These are phyloP conservation scores for Diplazon laetatorius DNA, from an alignment of 2,888 invertebrate genomes.

Conservation along the genomic window DNA sequence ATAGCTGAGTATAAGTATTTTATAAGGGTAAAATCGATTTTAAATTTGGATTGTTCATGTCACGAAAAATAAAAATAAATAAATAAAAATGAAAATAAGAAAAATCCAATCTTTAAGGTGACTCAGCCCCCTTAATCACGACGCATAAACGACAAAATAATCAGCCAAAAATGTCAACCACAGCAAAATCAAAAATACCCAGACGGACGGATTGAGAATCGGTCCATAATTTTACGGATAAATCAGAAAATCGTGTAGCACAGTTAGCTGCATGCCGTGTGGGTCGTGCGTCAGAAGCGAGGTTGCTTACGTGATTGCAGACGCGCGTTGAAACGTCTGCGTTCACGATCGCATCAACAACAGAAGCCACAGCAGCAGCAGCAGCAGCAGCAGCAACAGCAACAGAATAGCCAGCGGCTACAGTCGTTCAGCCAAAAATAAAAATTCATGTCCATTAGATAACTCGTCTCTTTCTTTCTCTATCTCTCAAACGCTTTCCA, in stretches of 20 bases:
- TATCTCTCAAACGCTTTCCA: slow-evolving; percentile 19
- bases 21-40: too few species aligned
- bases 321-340: slow-evolving; percentile 25
- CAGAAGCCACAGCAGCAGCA: background rate
- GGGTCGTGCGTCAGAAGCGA: slow-evolving; percentile 14
- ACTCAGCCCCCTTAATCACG: too few species aligned
- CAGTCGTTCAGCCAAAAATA: background rate
- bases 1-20: too few species aligned
- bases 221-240: background rate
- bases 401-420: background rate
- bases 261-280: background rate
- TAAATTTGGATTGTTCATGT: too few species aligned
- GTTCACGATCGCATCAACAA: slow-evolving; percentile 29
- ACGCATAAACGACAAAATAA: too few species aligned
- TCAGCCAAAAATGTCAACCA: too few species aligned
- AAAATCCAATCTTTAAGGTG: too few species aligned
- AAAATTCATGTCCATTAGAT: slow-evolving; percentile 23
- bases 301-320: slow-evolving; percentile 51
- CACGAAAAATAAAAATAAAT: too few species aligned
- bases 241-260: slow-evolving; percentile 4
- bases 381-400: slow-evolving; percentile 16
- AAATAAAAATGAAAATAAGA: too few species aligned
- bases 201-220: background rate
- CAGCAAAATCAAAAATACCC: too few species aligned
- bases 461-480: too few species aligned